phyloP scores from a whole-genome alignment of 2,888 invertebrate genomes.

The Phania funesta region DNA sequence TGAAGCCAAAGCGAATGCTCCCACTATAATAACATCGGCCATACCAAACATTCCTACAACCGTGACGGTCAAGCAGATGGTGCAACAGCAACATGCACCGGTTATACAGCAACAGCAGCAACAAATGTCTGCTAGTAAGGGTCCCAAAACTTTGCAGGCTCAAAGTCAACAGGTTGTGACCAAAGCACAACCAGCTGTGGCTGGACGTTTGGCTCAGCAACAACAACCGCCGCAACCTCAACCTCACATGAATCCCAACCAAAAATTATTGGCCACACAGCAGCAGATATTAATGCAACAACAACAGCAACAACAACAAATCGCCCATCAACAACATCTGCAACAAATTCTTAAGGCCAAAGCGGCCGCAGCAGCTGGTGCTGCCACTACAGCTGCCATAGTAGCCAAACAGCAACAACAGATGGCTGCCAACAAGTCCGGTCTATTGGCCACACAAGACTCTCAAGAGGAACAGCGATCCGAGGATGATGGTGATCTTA shows the following conservation, averaged over 20 bases:
- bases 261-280: constrained; percentile 76
- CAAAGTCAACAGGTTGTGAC: constrained; percentile 67
- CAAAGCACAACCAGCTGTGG: constrained; percentile 66
- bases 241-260: constrained; percentile 76
- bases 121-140: constrained; percentile 72
- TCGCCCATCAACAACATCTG: constrained; percentile 77
- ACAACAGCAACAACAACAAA: constrained; percentile 72
- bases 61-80: constrained; percentile 76
- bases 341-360: constrained; percentile 78
- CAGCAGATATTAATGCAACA: constrained; percentile 76
- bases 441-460: constrained; percentile 69
- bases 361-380: constrained; percentile 74
- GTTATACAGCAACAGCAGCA: constrained; percentile 78
- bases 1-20: constrained; percentile 53
- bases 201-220: constrained; percentile 74
- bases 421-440: constrained; percentile 71
- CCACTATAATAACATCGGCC: constrained; percentile 64
- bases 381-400: constrained; percentile 75
- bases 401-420: constrained; percentile 77
- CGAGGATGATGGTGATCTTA: constrained; percentile 79
- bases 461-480: constrained; percentile 78
- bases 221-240: constrained; percentile 71
- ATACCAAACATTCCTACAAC: constrained; percentile 75
- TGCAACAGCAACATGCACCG: constrained; percentile 77
- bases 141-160: constrained; percentile 63